Evolutionary conservation across 2,888 invertebrate genomes (phyloP), one percentile per base, ranked within the genome.

Genomic region (Polydrusus tereticollis): DNA sequence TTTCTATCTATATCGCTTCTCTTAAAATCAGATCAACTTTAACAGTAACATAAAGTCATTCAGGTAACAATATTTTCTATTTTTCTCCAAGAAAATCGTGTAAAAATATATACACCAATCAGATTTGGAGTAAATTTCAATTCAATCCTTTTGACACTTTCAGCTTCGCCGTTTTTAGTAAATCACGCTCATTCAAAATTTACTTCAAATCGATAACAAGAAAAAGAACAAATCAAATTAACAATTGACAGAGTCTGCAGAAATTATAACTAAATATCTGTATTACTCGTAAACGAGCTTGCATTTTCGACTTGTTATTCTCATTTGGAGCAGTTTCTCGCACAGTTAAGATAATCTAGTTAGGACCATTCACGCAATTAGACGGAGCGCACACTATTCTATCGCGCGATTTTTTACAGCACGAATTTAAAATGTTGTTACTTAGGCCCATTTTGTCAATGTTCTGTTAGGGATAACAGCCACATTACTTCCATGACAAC

Each of bases 1-100:
- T 64, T 55, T 74, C 74, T 69, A 69, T 59, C 21, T 72, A 72
- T 64, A 72, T 69, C 60, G 63, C 63, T 38, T 69, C 43, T 47
- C 43, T 41, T 63, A 67, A 71, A 72, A 68, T 72, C 72, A 72
- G 72, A 72, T 72, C 72, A 72, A 72, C 68, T 60, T 68, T 67
- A 72, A 72, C 68, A 72, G 59, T 67, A 70, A 70, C 70, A 64
- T 72, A 72, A 68, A 73, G 47, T 58, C 63, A 38, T 69, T 73
- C 60, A 73, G 69, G 69, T 73, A 69, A 69, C 73, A 73, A 73
- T 69, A 68, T 72, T 72, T 58, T 16, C 62, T 60, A 60, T 50
- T 68, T 68, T 68, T 52, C 60, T 60, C 70, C 47, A 64, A 52
- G 18, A 29, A 70, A 45, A 69, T 26, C 41, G 23, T 67, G 59